A percentile compares a stretch with the other conserved stretches of the same genome.
These are phyloP conservation scores for Microtus obscurus DNA, from an alignment of 2,797 vertebrate genomes.

Conservation along the genomic window DNA sequence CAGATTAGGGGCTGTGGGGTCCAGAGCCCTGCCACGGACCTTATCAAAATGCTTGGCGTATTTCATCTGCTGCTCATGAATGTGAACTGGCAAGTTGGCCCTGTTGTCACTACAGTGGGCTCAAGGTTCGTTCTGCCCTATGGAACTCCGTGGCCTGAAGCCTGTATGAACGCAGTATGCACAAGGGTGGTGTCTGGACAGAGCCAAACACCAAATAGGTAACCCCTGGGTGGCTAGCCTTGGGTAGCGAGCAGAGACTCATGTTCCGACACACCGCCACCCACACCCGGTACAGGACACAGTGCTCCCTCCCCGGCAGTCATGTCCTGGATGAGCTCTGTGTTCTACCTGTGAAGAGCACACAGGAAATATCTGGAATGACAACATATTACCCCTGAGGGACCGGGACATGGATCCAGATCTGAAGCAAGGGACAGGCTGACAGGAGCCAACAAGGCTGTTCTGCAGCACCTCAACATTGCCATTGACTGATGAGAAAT, in stretches of 20 bases:
- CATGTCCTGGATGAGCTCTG: neutral
- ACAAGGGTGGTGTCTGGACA: neutral
- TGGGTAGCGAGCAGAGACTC: neutral
- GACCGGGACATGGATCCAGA: neutral
- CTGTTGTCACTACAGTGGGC: neutral
- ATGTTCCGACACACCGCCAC: neutral
- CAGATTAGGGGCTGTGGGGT: neutral
- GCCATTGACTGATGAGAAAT: constrained; percentile 14
- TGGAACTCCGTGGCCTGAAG: neutral
- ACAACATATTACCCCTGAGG: neutral
- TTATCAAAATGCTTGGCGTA: neutral
- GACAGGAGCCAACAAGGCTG: neutral
- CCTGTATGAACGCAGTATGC: neutral
- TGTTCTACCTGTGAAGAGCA: neutral
- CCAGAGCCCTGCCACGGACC: neutral
- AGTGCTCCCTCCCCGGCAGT: neutral
- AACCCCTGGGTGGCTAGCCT: neutral
- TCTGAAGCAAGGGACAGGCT: neutral
- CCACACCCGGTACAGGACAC: neutral
- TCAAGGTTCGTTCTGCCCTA: neutral
- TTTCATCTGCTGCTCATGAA: neutral
- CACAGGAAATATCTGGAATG: neutral
- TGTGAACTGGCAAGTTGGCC: neutral
- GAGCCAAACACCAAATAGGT: neutral
- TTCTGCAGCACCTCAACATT: neutral